Conservation (phyloP, 2,797 vertebrate genomes). For the Alosa sapidissima region DNA sequence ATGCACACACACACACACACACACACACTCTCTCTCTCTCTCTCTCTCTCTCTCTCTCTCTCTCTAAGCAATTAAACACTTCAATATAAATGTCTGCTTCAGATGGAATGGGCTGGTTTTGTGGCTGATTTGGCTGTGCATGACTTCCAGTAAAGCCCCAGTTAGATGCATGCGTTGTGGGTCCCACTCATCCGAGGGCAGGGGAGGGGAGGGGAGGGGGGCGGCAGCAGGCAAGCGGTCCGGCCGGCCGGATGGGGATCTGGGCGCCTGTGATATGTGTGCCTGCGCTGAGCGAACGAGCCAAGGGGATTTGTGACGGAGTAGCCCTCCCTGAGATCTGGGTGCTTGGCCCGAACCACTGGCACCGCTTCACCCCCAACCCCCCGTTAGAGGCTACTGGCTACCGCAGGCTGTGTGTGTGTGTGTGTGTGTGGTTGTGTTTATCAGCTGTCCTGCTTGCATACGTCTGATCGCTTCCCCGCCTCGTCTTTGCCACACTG, state of each 20-base stretch:
- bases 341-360: conserved; percentile 19
- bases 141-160: conserved; percentile 12
- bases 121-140: background rate
- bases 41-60: background rate
- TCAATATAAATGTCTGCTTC: background rate
- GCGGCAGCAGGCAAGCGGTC: background rate
- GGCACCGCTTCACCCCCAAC: background rate
- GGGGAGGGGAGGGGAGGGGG: background rate
- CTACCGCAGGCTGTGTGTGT: background rate
- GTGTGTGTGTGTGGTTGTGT: background rate
- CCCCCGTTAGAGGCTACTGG: conserved; percentile 7
- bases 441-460: conserved; percentile 19
- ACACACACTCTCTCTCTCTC: background rate
- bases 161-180: background rate
- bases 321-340: conserved; percentile 22
- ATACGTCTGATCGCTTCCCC: conserved; percentile 5
- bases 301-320: conserved; percentile 23
- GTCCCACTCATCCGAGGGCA: background rate
- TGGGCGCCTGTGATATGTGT: conserved; percentile 12
- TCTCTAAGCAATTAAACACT: background rate
- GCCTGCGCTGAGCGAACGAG: background rate
- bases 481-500: background rate
- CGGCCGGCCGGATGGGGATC: background rate
- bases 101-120: background rate
- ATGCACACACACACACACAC: background rate